Percentiles rank a stretch among this genome's conserved stretches.
phyloP scores from a whole-genome alignment of 2,113 vertebrate genomes.

The Poeciliopsis prolifica region DNA sequence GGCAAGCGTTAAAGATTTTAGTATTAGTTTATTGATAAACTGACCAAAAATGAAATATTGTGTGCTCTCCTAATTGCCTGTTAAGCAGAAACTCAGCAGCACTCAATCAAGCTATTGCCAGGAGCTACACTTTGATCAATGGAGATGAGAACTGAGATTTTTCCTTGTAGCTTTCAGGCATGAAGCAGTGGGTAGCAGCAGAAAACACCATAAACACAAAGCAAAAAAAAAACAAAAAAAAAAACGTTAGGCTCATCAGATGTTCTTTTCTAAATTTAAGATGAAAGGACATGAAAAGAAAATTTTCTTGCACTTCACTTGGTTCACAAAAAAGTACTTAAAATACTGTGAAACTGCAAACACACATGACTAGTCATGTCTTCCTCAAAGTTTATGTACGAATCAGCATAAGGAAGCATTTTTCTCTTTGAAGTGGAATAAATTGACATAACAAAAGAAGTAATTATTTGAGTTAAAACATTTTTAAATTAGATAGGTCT shows the following conservation, averaged over 20 bases:
- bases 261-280: neutral
- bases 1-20: constrained; percentile 70
- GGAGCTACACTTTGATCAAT: constrained; percentile 68
- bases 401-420: too few species aligned
- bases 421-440: too few species aligned
- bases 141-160: constrained; percentile 30
- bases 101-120: constrained; percentile 55
- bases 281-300: neutral
- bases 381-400: too few species aligned
- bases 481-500: neutral
- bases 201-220: constrained; percentile 19
- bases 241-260: neutral
- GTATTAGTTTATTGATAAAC: constrained; percentile 69
- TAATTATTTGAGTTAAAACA: too few species aligned
- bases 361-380: too few species aligned
- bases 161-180: constrained; percentile 30
- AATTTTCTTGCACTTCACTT: constrained; percentile 1
- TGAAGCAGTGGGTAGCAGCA: constrained; percentile 20
- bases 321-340: neutral
- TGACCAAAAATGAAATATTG: constrained; percentile 72
- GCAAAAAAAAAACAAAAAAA: constrained; percentile 33
- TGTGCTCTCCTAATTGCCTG: constrained; percentile 64
- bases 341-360: too few species aligned
- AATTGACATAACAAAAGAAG: too few species aligned
- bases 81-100: constrained; percentile 65